A percentile compares a stretch with the other conserved stretches of the same genome.
Evolutionary conservation across 2,113 vertebrate species (phyloP).

Genomic region (Malurus melanocephalus): DNA sequence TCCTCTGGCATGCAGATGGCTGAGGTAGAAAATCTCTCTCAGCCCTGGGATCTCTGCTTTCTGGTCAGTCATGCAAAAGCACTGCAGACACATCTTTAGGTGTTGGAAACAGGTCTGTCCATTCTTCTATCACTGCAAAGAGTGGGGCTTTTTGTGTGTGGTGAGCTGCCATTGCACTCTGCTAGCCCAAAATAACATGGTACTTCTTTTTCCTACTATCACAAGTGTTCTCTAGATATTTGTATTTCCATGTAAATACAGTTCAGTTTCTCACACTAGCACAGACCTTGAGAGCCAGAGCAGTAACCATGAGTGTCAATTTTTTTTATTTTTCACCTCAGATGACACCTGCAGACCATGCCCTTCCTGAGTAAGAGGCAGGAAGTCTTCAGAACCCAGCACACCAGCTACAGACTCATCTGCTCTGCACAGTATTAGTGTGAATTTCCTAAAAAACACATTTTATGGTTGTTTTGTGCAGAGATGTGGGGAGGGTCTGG

Average conservation of each 20-base stretch:
- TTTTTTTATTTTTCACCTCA: conserved; percentile 8
- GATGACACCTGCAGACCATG: conserved; percentile 40
- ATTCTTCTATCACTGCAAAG: background rate
- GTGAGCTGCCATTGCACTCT: background rate
- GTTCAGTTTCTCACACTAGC: background rate
- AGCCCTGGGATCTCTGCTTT: background rate
- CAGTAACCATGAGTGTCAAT: background rate
- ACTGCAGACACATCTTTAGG: background rate
- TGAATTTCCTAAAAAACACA: background rate
- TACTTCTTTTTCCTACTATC: background rate
- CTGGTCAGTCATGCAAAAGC: background rate
- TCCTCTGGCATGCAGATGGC: background rate
- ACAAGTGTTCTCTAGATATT: background rate
- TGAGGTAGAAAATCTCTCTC: background rate
- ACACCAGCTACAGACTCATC: background rate
- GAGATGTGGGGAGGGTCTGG: background rate
- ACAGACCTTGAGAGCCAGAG: conserved; percentile 7
- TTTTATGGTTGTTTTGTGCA: background rate
- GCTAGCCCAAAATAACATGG: background rate
- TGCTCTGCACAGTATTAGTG: background rate
- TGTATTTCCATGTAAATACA: background rate
- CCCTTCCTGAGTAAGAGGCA: conserved; percentile 49
- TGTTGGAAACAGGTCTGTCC: background rate
- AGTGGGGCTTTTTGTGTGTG: background rate
- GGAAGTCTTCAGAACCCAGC: conserved; percentile 27